Base-by-base conservation (phyloP, 1,140 invertebrate genomes). In the Pachyrhynchus sulphureomaculatus region DNA sequence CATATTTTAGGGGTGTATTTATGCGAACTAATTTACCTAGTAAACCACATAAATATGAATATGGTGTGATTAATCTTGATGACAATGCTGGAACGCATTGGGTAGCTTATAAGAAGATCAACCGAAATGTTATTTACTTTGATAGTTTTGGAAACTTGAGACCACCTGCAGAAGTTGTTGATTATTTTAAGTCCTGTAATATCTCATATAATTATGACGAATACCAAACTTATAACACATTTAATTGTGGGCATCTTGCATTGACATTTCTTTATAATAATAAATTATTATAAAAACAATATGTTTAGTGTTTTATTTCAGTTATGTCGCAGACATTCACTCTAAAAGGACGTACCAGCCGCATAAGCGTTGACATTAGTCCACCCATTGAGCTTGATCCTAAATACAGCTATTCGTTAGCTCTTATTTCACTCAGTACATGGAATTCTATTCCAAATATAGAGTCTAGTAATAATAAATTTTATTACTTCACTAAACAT, bases 31-130 rank as follows among this genome's bases (percentile, higher is more conserved):
- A 32, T 59, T 59, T 75, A 56, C 71, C 73, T 26, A 56, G 47
- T 5, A 64, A 58, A 39, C 39, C 68, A 24, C 36, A 20, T 15
- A 49, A 24, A 48, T 58, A 62, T 29, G 71, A 75, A 71, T 71
- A 71, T 61, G 70, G 60, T 45, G 68, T 76, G 23, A 15, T 75
- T 24, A 76, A 74, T 65, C 67, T 73, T 51, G 72, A 76, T 66
- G 45, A 66, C 15, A 68, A 69, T 56, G 5, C 18, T 48, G 69
- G 74, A 45, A 73, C 73, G 36, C 72, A 76, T 69, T 76, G 73
- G 73, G 71, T 74, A 67, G 70, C 71, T 29, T 74, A 73, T 57
- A 68, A 58, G 39, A 74, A 76, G 64, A 34, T 51, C 32, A 48
- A 60, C 33, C 61, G 64, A 54, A 58, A 41, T 23, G 48, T 57